Percentiles rank a stretch among this genome's conserved stretches.
Evolutionary conservation across 2,888 invertebrate species (phyloP).

Genomic region (Synergus itoensis): DNA sequence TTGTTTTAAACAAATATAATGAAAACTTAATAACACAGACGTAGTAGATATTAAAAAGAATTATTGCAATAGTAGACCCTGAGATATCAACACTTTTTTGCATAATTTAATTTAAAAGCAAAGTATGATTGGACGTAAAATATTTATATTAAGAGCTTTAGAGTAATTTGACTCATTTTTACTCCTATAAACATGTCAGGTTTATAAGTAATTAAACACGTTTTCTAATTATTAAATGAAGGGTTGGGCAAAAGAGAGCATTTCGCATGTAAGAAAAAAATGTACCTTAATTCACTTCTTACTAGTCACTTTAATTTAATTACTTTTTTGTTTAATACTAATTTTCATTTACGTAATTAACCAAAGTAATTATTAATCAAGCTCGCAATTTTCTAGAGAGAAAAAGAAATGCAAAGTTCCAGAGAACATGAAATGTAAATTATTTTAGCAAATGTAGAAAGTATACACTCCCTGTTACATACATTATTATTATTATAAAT

Average conservation of each 20-base stretch:
- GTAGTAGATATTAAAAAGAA: neutral
- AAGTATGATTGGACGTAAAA: neutral
- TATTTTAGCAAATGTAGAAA: neutral
- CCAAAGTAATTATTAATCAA: neutral
- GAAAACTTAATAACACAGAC: neutral
- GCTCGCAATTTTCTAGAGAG: neutral
- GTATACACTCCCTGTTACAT: neutral
- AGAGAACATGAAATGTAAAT: neutral
- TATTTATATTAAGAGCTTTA: neutral
- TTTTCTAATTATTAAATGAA: constrained; percentile 26
- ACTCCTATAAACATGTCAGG: neutral
- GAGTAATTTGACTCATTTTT: neutral
- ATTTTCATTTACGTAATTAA: neutral
- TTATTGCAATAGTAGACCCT: neutral
- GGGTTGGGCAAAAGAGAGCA: constrained; percentile 13
- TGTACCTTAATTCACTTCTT: neutral
- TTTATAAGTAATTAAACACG: constrained; percentile 16
- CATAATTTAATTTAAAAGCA: neutral
- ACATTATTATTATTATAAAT: neutral
- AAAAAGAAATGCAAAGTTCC: neutral
- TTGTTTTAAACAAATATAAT: too few species aligned
- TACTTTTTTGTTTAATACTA: neutral
- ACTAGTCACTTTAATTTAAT: neutral
- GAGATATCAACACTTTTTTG: neutral
- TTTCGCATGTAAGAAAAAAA: neutral